Evolutionary conservation across 1,140 invertebrate genomes (phyloP), one percentile per base, ranked within the genome.

Genomic region (Phymorhynchus buccinoides): DNA sequence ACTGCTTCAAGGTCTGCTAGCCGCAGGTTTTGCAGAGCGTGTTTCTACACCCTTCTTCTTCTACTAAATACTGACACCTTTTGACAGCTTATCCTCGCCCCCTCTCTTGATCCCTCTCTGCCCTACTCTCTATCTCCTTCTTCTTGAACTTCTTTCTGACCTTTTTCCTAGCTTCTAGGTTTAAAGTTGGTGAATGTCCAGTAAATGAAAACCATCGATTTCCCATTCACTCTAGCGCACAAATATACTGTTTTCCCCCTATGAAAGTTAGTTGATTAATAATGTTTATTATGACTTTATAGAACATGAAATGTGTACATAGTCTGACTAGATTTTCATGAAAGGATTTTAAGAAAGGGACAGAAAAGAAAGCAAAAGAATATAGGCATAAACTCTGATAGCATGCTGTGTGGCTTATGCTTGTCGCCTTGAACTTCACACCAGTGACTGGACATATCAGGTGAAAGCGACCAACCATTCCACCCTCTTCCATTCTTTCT

Each of bases 401-500:
- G 37, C 9, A 37, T 41, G 73, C 73, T 75, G 41, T 79, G 77
- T 79, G 77, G 77, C 77, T 79, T 30, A 56, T 56, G 77, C 44
- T 56, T 79, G 77, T 44, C 44, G 22, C 77, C 32, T 42, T 52
- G 9, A 52, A 52, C 41, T 81, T 37, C 81, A 71, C 66, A 83
- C 81, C 81, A 83, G 62, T 41, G 62, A 83, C 44, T 62, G 66
- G 81, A 83, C 81, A 83, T 83, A 83, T 83, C 81, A 83, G 81
- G 39, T 83, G 77, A 83, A 83, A 83, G 73, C 30, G 62, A 83
- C 81, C 66, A 83, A 83, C 62, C 81, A 83, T 83, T 83, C 81
- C 81, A 83, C 39, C 14, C 18, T 62, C 56, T 62, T 27, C 56
- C 56, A 62, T 62, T 62, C 56, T 62, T 62, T 52, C 22, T 62